phyloP scores from a whole-genome alignment of 2,797 vertebrate species.

The Psittacula echo region DNA sequence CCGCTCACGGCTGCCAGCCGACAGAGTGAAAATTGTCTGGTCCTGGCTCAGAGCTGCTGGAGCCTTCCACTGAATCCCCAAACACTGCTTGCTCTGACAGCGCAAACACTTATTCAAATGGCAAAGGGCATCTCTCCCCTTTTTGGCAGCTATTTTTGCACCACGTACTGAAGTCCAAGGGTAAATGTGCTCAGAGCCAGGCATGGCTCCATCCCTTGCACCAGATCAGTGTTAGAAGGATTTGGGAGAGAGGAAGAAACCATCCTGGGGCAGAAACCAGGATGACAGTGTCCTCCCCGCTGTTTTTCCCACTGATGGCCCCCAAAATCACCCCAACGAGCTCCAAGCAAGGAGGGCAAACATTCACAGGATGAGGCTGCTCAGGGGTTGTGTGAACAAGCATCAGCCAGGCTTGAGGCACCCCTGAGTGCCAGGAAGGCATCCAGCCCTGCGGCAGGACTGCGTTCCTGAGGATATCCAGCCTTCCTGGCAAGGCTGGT shows the following conservation, averaged over 20 bases:
- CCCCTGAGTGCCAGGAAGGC: background rate
- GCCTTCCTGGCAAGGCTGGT: background rate
- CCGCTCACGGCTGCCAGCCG: background rate
- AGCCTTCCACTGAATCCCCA: constrained; percentile 20
- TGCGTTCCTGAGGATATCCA: accelerated
- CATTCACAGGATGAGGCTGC: background rate
- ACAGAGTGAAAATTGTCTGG: background rate
- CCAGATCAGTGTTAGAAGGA: background rate
- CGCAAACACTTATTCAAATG: constrained; percentile 38
- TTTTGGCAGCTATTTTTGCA: constrained; percentile 50
- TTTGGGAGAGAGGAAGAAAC: background rate
- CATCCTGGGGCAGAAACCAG: background rate
- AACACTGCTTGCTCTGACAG: background rate
- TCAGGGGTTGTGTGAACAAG: background rate
- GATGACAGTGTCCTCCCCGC: background rate
- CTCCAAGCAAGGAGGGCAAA: background rate
- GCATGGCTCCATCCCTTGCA: background rate
- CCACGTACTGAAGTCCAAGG: constrained; percentile 54
- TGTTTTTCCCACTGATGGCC: background rate
- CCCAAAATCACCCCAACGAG: background rate
- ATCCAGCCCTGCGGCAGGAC: accelerated
- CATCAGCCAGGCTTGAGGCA: background rate
- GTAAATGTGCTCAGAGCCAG: background rate
- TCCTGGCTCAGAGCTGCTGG: background rate
- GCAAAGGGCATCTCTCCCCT: constrained; percentile 47